These are phyloP conservation scores for Lerema accius DNA, from an alignment of 1,140 invertebrate genomes.

Conservation along the genomic window DNA sequence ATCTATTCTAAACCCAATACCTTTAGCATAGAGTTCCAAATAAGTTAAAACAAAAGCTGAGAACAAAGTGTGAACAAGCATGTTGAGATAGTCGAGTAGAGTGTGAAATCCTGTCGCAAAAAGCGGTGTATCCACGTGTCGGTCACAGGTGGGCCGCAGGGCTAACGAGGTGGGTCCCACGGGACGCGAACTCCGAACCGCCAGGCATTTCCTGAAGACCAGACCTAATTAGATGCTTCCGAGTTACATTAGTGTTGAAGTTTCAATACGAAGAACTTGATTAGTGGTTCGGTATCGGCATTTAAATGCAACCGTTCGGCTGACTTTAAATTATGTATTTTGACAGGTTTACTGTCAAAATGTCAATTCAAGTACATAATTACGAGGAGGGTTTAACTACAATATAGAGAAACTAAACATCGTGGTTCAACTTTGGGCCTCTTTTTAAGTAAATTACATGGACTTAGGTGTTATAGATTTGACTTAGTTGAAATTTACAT, in stretches of 20 bases:
- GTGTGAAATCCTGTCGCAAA: constrained; percentile 74
- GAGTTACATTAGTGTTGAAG: constrained; percentile 42
- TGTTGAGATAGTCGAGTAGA: constrained; percentile 54
- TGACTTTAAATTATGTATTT: too few relatives aligned
- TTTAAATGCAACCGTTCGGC: too few relatives aligned
- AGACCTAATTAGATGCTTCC: constrained; percentile 60
- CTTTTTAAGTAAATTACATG: too few relatives aligned
- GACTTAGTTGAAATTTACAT: too few relatives aligned
- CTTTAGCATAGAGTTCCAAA: not conserved
- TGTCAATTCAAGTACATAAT: too few relatives aligned
- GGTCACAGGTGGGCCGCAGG: constrained; percentile 51
- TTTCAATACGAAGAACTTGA: too few relatives aligned
- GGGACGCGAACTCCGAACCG: constrained; percentile 70
- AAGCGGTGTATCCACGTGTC: constrained; percentile 70
- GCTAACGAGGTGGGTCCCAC: constrained; percentile 65
- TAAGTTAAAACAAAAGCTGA: not conserved
- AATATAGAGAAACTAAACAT: too few relatives aligned
- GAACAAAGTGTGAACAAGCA: constrained; percentile 59
- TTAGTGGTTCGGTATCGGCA: too few relatives aligned
- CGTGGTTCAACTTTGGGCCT: too few relatives aligned
- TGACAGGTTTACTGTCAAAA: too few relatives aligned
- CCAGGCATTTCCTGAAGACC: constrained; percentile 62
- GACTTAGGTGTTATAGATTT: too few relatives aligned
- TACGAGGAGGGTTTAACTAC: too few relatives aligned
- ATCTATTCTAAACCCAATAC: not conserved